Conservation (phyloP, 30 jellyfish, hydroid and myxozoan genomes). For the Hydractinia symbiolongicarpus region DNA sequence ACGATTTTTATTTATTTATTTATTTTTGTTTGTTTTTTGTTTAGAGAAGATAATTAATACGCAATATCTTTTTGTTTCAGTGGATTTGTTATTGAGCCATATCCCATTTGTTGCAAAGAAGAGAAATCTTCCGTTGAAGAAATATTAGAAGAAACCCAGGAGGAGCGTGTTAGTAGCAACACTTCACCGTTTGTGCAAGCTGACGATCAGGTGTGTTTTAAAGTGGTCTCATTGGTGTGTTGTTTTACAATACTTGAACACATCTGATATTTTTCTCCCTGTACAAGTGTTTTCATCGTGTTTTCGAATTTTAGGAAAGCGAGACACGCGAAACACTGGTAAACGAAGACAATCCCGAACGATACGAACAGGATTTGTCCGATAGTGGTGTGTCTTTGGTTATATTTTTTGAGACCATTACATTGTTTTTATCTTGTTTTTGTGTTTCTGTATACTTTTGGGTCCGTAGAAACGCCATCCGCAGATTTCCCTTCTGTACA, state of each 20-base stretch:
- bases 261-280: no score
- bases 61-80: constrained; percentile 6
- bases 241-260: no score
- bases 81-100: constrained; percentile 75
- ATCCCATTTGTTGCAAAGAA: constrained; percentile 21
- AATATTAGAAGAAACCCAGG: not conserved
- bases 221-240: no score
- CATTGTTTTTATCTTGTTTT: not conserved
- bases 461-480: not conserved
- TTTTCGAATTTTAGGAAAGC: no score
- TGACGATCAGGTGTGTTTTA: no score
- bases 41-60: no score
- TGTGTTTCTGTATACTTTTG: not conserved
- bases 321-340: no score
- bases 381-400: not conserved
- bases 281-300: no score
- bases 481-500: not conserved
- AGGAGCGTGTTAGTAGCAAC: not conserved
- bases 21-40: not conserved
- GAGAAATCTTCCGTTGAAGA: not conserved
- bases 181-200: no score
- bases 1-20: not conserved
- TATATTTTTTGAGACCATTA: not conserved
- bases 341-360: no score
- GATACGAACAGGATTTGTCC: no score